phyloP scores from a whole-genome alignment of 2,797 vertebrate genomes.

The Tenualosa thibaudeaui region DNA sequence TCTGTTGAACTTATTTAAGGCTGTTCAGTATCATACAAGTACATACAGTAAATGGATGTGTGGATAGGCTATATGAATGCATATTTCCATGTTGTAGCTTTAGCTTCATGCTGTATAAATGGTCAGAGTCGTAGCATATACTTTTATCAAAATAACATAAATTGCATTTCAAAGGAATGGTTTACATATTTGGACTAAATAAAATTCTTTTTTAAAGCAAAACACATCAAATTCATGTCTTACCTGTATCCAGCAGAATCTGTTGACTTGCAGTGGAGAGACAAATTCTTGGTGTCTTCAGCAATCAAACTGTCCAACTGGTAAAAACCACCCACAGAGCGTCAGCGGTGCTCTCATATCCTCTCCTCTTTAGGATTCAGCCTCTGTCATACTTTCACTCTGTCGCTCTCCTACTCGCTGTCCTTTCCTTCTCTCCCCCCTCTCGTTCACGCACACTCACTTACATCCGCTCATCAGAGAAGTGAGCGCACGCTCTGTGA shows the following conservation, averaged over 20 bases:
- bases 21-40: not conserved
- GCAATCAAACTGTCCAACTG: conserved; percentile 42
- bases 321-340: conserved; percentile 15
- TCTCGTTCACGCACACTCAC: conserved; percentile 22
- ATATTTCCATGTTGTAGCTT: not conserved
- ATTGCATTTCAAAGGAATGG: not conserved
- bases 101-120: not conserved
- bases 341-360: conserved; percentile 35
- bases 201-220: not conserved
- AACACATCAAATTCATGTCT: not conserved
- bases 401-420: conserved; percentile 36
- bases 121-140: not conserved
- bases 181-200: not conserved
- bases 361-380: conserved; percentile 1
- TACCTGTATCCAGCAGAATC: conserved; percentile 20
- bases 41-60: no score
- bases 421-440: conserved; percentile 38
- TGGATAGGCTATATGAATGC: not conserved
- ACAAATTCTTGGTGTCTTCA: conserved; percentile 58
- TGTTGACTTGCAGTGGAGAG: conserved; percentile 7
- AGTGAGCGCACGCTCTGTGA: not conserved
- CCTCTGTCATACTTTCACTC: conserved; percentile 23
- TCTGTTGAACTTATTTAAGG: not conserved
- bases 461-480: conserved; percentile 27
- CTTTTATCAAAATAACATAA: not conserved